These are phyloP conservation scores for Centropyge bicolor DNA, from an alignment of 2,797 vertebrate species.

Conservation along the genomic window DNA sequence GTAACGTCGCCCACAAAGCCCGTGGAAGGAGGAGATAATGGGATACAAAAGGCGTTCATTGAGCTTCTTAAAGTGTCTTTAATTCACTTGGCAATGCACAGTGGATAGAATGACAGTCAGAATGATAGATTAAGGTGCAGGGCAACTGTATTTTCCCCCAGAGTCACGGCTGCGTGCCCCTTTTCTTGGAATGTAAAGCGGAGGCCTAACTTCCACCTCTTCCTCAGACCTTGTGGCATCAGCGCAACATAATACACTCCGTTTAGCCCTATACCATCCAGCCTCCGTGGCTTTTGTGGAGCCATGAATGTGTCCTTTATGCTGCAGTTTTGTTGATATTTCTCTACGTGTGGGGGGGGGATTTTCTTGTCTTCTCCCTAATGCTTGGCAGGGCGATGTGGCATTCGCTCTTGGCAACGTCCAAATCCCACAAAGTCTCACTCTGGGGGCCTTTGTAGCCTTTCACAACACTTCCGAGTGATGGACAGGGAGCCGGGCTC, in stretches of 20 bases:
- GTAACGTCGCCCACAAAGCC: conserved; percentile 75
- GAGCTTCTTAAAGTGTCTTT: conserved; percentile 81
- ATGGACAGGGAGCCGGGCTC: conserved; percentile 78
- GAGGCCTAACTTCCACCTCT: conserved; percentile 74
- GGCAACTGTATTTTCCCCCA: conserved; percentile 71
- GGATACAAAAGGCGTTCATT: conserved; percentile 78
- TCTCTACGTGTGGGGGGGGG: conserved; percentile 67
- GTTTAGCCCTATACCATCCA: conserved; percentile 65
- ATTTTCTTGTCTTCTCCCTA: conserved; percentile 78
- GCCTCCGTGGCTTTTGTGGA: conserved; percentile 76
- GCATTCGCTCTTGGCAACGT: conserved; percentile 81
- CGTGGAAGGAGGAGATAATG: conserved; percentile 80
- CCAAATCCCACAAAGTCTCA: conserved; percentile 77
- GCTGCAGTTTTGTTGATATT: conserved; percentile 83
- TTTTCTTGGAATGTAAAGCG: conserved; percentile 73
- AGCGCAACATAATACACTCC: conserved; percentile 70
- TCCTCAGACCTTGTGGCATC: conserved; percentile 62
- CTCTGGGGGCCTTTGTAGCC: conserved; percentile 77
- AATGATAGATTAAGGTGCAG: conserved; percentile 77
- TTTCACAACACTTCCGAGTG: conserved; percentile 73
- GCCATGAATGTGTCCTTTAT: conserved; percentile 82
- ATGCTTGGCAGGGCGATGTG: conserved; percentile 76
- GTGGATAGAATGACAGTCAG: conserved; percentile 76
- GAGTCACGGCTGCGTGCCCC: conserved; percentile 68
- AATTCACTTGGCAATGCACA: conserved; percentile 78